Conservation (phyloP, 2,888 invertebrate genomes). For the Hydroisotoma schaefferi region DNA sequence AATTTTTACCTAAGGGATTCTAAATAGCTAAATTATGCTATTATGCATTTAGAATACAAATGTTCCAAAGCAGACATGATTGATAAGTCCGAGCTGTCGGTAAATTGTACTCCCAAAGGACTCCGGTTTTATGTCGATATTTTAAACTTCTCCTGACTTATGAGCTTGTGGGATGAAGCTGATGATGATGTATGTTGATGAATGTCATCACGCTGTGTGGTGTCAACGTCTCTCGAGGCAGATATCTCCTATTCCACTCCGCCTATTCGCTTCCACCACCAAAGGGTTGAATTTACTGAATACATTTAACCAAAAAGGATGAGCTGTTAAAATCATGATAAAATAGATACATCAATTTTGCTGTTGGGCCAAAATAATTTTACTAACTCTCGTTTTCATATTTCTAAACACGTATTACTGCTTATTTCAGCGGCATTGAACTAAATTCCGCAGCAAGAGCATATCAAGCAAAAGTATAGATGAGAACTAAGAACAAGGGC, state of each 20-base stretch:
- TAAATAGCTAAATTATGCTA: too few species aligned
- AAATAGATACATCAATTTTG: neutral
- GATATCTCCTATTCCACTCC: conserved; percentile 3
- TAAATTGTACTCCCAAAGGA: conserved; percentile 8
- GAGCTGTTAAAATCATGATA: neutral
- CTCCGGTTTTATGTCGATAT: neutral
- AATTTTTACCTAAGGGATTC: too few species aligned
- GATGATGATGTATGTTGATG: conserved; percentile 13
- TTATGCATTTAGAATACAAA: too few species aligned
- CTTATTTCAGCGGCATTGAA: too few species aligned
- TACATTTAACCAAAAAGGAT: neutral
- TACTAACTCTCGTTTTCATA: neutral
- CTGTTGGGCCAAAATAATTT: neutral
- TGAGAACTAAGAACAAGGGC: neutral
- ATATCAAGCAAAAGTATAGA: neutral
- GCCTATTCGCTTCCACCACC: neutral
- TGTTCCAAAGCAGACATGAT: neutral
- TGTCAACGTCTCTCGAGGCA: conserved; percentile 1
- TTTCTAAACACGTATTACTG: neutral
- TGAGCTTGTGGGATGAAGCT: neutral
- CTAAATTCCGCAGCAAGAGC: too few species aligned
- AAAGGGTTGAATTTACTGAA: conserved; percentile 1
- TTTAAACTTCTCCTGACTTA: neutral
- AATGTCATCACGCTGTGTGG: conserved; percentile 10
- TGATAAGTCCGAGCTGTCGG: neutral